These are phyloP conservation scores for Caracal caracal DNA, from an alignment of 2,113 vertebrate species.

Conservation along the genomic window DNA sequence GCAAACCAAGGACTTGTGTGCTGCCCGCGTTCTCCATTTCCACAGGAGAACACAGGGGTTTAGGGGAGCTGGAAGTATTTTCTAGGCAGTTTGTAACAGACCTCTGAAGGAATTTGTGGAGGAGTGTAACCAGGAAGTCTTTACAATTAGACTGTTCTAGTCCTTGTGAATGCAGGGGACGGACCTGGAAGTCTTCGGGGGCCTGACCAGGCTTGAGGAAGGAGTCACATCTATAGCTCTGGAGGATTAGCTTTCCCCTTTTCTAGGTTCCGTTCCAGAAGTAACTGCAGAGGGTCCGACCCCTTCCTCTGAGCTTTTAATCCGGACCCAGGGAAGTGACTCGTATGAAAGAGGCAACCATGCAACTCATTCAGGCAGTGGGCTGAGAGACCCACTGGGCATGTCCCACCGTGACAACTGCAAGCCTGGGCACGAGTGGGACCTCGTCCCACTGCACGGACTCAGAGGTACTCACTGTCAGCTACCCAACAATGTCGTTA, in stretches of 20 bases:
- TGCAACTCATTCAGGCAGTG: background rate
- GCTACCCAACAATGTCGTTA: background rate
- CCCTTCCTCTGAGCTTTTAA: background rate
- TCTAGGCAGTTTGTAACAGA: constrained; percentile 3
- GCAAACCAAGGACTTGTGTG: background rate
- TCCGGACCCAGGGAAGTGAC: background rate
- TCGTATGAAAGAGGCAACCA: background rate
- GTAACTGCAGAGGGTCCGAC: background rate
- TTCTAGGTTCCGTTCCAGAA: background rate
- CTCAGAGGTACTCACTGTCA: background rate
- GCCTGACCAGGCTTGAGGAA: background rate
- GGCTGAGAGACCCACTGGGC: background rate
- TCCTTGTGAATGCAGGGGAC: background rate
- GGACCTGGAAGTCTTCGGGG: background rate
- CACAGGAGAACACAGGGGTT: background rate
- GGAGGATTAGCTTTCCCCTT: background rate
- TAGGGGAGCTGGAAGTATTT: background rate
- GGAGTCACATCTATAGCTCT: background rate
- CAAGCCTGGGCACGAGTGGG: background rate
- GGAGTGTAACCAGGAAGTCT: background rate
- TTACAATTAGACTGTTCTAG: background rate
- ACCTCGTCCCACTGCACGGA: no score
- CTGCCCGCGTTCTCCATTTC: background rate
- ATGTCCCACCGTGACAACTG: background rate
- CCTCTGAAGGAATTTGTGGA: background rate